Evolutionary conservation across 2,888 invertebrate species (phyloP).

Genomic region (Rhaphigaster nebulosa): DNA sequence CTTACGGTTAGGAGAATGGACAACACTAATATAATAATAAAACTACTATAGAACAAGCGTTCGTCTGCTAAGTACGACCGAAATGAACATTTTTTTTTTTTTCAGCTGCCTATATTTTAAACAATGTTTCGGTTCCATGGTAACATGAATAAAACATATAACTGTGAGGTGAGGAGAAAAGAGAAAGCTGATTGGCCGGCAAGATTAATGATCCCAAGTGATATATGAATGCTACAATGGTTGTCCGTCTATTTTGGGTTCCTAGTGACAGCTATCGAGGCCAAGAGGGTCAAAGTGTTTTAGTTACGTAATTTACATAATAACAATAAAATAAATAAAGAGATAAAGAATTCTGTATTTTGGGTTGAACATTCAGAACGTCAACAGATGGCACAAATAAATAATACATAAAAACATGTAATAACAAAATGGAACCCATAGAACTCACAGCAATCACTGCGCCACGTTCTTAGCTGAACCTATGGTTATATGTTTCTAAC

Average conservation of each 20-base stretch:
- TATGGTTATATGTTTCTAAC: no score
- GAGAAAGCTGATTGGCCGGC: constrained; percentile 32
- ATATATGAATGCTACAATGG: neutral
- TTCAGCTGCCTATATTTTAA: neutral
- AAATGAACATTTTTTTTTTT: neutral
- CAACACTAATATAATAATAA: neutral
- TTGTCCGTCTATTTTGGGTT: neutral
- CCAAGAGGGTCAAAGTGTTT: neutral
- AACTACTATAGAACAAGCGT: neutral
- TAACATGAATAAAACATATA: constrained; percentile 11
- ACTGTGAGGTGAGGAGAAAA: neutral
- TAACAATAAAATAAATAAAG: neutral
- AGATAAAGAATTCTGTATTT: neutral
- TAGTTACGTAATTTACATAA: neutral
- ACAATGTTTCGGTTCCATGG: neutral
- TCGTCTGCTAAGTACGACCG: neutral
- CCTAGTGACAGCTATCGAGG: neutral
- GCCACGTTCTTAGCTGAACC: no score
- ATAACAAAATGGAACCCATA: no score
- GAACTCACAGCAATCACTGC: no score
- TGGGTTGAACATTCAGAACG: neutral
- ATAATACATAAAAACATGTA: no score
- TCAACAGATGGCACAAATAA: no score
- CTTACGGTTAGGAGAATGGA: neutral
- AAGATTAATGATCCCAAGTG: constrained; percentile 37